Evolutionary conservation across 2,113 vertebrate species (phyloP).

Genomic region (Pseudopipra pipra): DNA sequence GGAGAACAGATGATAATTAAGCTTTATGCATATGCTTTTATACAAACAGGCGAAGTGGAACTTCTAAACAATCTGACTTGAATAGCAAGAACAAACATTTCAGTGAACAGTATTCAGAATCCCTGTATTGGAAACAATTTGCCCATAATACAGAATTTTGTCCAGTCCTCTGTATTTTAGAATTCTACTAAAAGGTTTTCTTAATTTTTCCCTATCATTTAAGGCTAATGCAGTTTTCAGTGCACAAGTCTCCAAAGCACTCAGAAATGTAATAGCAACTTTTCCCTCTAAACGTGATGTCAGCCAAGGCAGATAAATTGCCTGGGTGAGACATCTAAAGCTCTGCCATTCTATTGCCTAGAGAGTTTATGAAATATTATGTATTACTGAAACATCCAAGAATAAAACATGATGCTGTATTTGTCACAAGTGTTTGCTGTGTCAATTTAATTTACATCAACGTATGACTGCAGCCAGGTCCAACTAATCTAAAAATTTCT

Average conservation of each 20-base stretch:
- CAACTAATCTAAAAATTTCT: not conserved
- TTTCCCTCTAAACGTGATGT: not conserved
- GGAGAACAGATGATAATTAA: constrained; percentile 59
- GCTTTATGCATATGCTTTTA: constrained; percentile 56
- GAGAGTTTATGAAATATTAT: not conserved
- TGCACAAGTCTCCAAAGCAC: not conserved
- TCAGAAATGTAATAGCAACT: not conserved
- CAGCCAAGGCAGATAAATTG: not conserved
- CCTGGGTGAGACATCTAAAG: not conserved
- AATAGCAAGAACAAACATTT: constrained; percentile 1
- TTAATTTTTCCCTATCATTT: not conserved
- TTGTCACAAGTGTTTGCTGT: not conserved
- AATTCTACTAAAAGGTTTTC: not conserved
- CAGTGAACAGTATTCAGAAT: not conserved
- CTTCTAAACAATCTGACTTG: constrained; percentile 41
- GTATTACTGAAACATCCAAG: not conserved
- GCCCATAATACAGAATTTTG: not conserved
- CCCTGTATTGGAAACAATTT: not conserved
- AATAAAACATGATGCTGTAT: not conserved
- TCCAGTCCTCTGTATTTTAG: not conserved
- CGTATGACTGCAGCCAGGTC: not conserved
- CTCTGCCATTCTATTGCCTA: not conserved
- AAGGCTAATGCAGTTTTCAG: not conserved
- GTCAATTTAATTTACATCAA: not conserved
- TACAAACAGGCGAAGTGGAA: constrained; percentile 21